Conservation (phyloP, 2,888 invertebrate genomes). For the Oasisia sp. region DNA sequence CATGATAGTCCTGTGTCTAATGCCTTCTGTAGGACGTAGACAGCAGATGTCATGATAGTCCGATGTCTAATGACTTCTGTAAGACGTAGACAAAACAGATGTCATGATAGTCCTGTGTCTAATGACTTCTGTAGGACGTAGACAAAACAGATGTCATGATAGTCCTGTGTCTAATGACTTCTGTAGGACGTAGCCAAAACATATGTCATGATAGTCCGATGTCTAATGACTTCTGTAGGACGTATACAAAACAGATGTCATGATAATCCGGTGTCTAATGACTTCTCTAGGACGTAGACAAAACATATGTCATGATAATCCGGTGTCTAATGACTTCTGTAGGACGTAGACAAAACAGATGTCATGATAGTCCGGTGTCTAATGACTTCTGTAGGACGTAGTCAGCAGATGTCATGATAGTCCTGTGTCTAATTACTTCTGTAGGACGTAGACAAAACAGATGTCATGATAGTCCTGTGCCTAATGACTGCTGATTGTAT, state of each 20-base stretch:
- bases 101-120: not conserved
- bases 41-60: too few relatives aligned
- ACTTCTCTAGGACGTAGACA: too few relatives aligned
- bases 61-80: not conserved
- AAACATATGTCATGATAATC: too few relatives aligned
- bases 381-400: not conserved
- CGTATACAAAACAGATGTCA: not conserved
- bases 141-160: not conserved
- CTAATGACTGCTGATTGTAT: not conserved
- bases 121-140: not conserved
- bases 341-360: not conserved
- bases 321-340: not conserved
- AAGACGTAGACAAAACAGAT: not conserved
- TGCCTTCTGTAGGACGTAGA: not conserved
- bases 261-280: not conserved
- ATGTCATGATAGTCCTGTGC: not conserved
- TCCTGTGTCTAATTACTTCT: not conserved
- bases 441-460: constrained; percentile 22
- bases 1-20: not conserved
- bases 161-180: not conserved
- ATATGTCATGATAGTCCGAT: too few relatives aligned
- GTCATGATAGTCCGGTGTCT: not conserved
- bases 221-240: not conserved
- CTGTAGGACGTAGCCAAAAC: not conserved
- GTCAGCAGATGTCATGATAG: too few relatives aligned